Base-by-base conservation (phyloP, 2,888 invertebrate genomes). In the Pristionchus mayeri region DNA sequence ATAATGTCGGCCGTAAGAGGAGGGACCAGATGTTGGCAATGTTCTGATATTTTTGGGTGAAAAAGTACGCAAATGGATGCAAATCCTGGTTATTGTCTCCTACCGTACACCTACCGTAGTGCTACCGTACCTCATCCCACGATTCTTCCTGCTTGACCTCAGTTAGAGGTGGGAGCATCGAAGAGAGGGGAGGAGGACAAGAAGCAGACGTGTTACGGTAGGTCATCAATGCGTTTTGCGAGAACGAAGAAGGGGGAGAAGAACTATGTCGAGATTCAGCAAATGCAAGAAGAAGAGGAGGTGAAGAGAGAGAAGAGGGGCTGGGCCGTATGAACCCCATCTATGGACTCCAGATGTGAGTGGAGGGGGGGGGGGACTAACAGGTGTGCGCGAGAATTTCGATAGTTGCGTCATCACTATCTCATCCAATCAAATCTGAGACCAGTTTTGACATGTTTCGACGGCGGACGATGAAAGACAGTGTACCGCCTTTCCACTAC, bases 291-390 rank as follows among this genome's bases (percentile, higher is more conserved):
- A 48, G 76, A 44, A 50, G 48, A 76, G 50, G 40, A 40, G 48
- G 48, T 37, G 71, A 37, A 27, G 11, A 21, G 54, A 54, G 16
- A 3, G 57, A 57, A 11, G 57, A 21, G 67, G 37, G 34, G n/a
- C n/a, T 63, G 67, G 67, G 24, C n/a, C 4, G 24, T 24, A n/a
- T n/a, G n/a, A n/a, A 11, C n/a, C n/a, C 63, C 71, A 71, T 71
- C 71, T 71, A 71, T 71, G 37, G 71, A 71, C 71, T 71, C 71
- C 71, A 71, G 71, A 71, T 71, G 71, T 44, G 30, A 2, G 34
- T 57, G 18, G 13, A 27, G 57, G 21, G 21, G 18, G 52, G 52
- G 21, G 27, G 24, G 24, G 54, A 18, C n/a, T n/a, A 44, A 30
- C 71, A 44, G 37, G 71, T 71, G 71, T 44, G 44, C 13, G 44